These are phyloP conservation scores for Lordiphosa andalusiaca DNA, from an alignment of 2,888 invertebrate genomes.

Conservation along the genomic window DNA sequence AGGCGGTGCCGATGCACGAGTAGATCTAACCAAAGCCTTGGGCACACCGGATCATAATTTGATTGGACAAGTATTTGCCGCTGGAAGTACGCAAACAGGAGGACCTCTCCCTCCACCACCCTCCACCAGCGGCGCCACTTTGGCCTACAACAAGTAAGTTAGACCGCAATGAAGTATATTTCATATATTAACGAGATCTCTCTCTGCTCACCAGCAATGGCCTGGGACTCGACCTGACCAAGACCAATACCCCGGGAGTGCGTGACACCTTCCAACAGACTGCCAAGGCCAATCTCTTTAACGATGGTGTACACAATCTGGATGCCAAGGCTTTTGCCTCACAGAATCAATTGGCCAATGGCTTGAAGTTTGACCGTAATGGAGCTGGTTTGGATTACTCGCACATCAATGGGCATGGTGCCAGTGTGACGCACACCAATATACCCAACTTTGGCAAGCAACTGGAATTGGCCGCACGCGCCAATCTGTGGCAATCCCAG, in stretches of 20 bases:
- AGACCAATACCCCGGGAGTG: slow-evolving; percentile 58
- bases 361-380: slow-evolving; percentile 73
- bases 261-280: slow-evolving; percentile 56
- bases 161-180: too few relatives aligned
- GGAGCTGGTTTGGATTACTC: slow-evolving; percentile 72
- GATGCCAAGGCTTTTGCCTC: slow-evolving; percentile 73
- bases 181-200: neutral
- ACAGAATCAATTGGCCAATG: slow-evolving; percentile 72
- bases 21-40: slow-evolving; percentile 42
- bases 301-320: slow-evolving; percentile 65
- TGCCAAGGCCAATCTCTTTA: slow-evolving; percentile 65
- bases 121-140: slow-evolving; percentile 39
- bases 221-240: slow-evolving; percentile 57
- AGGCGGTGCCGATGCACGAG: slow-evolving; percentile 50
- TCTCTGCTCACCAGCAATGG: slow-evolving; percentile 39
- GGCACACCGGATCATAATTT: slow-evolving; percentile 51
- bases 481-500: slow-evolving; percentile 46
- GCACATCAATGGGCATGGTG: slow-evolving; percentile 69
- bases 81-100: slow-evolving; percentile 51
- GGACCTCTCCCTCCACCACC: neutral
- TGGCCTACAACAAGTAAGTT: slow-evolving; percentile 49
- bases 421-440: slow-evolving; percentile 62
- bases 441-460: slow-evolving; percentile 70
- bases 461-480: slow-evolving; percentile 50
- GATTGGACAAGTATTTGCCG: slow-evolving; percentile 51